Evolutionary conservation across 2,797 vertebrate species (phyloP).

Genomic region (Aphelocoma californica): DNA sequence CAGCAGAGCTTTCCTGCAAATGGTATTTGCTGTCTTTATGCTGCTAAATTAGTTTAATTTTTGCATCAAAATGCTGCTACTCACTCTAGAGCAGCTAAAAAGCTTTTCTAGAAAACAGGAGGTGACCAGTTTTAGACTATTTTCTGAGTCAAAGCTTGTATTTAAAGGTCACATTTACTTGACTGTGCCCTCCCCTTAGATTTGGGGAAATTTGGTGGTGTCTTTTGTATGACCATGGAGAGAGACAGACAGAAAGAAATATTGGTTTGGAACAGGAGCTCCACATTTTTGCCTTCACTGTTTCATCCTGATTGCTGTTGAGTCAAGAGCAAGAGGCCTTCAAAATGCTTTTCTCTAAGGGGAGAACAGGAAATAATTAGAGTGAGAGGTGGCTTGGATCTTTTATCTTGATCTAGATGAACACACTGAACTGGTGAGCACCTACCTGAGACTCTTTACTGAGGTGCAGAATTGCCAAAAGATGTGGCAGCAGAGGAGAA

Average conservation of each 20-base stretch:
- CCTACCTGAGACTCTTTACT: neutral
- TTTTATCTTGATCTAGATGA: neutral
- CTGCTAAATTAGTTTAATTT: neutral
- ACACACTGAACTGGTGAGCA: neutral
- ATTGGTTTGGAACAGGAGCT: neutral
- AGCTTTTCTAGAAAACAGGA: neutral
- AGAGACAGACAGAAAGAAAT: neutral
- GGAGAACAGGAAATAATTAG: neutral
- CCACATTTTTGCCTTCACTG: neutral
- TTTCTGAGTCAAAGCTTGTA: neutral
- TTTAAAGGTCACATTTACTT: neutral
- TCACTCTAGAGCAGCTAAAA: neutral
- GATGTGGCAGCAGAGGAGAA: neutral
- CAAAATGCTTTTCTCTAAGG: neutral
- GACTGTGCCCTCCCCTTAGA: neutral
- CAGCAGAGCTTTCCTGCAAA: neutral
- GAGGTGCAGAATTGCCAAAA: neutral
- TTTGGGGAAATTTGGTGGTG: neutral
- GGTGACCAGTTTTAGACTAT: neutral
- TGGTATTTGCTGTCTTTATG: neutral
- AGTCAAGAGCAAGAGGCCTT: neutral
- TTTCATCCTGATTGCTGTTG: neutral
- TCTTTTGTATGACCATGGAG: neutral
- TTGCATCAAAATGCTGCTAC: neutral
- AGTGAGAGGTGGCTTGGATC: neutral